These are phyloP conservation scores for Agrochola macilenta DNA, from an alignment of 2,888 invertebrate species.

Conservation along the genomic window DNA sequence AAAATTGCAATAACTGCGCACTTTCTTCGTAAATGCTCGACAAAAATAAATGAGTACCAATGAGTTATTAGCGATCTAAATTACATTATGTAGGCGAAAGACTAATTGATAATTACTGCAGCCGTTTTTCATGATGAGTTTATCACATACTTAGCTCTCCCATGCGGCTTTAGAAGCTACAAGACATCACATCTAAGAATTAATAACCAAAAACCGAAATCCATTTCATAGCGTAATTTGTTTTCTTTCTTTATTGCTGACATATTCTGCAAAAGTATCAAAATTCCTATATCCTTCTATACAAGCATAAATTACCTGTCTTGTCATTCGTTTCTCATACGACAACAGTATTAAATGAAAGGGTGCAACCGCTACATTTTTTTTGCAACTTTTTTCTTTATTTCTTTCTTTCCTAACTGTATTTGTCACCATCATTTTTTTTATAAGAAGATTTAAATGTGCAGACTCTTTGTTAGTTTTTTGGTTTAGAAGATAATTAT, in stretches of 20 bases:
- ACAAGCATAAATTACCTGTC: constrained; percentile 67
- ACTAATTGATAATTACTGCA: no score
- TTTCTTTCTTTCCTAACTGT: constrained; percentile 63
- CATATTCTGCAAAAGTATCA: constrained; percentile 21
- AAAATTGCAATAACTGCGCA: background rate
- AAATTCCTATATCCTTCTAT: constrained; percentile 24
- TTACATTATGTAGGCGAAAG: no score
- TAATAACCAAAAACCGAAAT: background rate
- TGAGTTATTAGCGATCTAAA: no score
- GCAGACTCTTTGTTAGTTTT: constrained; percentile 68
- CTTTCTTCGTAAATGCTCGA: no score
- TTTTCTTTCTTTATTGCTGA: rapidly evolving
- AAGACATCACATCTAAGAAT: background rate
- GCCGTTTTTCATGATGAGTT: no score
- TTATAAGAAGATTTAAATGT: constrained; percentile 77
- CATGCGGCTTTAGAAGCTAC: no score
- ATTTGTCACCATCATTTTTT: constrained; percentile 69
- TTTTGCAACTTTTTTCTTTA: constrained; percentile 69
- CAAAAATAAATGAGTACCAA: no score
- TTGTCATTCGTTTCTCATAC: constrained; percentile 79
- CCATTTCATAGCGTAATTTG: background rate
- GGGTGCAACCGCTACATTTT: constrained; percentile 83
- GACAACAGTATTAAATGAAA: constrained; percentile 77
- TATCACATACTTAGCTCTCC: no score
- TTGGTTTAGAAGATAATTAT: constrained; percentile 70